Base-by-base conservation (phyloP, 2,113 vertebrate species). In the Lophura nycthemera region DNA sequence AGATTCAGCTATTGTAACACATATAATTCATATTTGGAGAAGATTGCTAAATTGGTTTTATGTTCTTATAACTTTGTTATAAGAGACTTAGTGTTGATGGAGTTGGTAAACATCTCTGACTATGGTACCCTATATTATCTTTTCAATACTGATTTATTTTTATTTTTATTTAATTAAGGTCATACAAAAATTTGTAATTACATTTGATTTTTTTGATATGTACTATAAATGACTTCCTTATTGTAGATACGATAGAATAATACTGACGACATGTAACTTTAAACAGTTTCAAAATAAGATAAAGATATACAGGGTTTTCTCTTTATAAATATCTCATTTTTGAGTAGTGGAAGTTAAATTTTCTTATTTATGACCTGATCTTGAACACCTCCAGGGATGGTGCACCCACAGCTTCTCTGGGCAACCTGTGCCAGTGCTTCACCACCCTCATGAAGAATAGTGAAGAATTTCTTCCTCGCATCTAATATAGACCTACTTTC, bases 91-190 rank as follows among this genome's bases (percentile, higher is more conserved):
- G 54, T 52, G 11, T 43, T 90, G 79, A 47, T 86, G 45, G n/a
- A 88, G 16, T 48, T 93, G 73, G 56, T 60, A 56, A 60, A 38
- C 40, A 32, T 63, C 42, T 86, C 45, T 19, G 13, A 36, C 36
- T 70, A 25, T 10, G 73, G 38, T 74, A 63, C 10, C 11, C 24
- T 63, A 4, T 83, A 34, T 40, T 75, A 42, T 56, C 38, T 69
- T 92, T 82, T 47, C 25, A 78, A 22, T 92, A 81, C 40, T 57
- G 47, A 81, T 80, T 70, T 77, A 63, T 95, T 54, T 80, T 86
- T 83, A 3, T 76, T 89, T 52, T 73, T 88, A 70, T 57, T 69
- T 75, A 45, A 12, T 30, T 70, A 86, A 65, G 25, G 27, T 66
- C 63, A n/a, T 60, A 90, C 13, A 59, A 71, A 60, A 86, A 32